phyloP scores from a whole-genome alignment of 2,113 vertebrate genomes.

The Embiotoca jacksoni region DNA sequence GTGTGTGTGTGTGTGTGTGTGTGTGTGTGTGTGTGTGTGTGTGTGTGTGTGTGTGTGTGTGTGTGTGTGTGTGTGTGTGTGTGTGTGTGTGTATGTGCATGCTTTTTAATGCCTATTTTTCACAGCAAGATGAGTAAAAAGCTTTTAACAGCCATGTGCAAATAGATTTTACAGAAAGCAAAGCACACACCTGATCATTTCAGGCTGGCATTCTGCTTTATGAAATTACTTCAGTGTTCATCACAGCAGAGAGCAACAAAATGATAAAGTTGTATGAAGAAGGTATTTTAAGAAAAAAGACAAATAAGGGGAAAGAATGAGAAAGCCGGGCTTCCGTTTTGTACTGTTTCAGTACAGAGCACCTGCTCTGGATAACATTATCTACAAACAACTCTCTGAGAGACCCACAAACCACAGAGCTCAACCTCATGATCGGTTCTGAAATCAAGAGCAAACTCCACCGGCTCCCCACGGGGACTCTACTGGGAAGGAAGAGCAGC shows the following conservation, averaged over 20 bases:
- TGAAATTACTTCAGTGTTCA: constrained; percentile 18
- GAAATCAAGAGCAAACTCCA: constrained; percentile 43
- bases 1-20: not conserved
- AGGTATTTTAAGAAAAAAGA: not conserved
- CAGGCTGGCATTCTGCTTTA: not conserved
- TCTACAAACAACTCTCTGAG: constrained; percentile 22
- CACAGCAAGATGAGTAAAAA: constrained; percentile 26
- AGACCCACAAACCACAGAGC: constrained; percentile 26
- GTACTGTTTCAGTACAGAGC: not conserved
- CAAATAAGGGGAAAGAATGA: not conserved
- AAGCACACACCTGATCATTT: not conserved
- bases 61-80: not conserved
- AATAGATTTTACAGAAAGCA: constrained; percentile 5
- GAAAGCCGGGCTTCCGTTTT: constrained; percentile 3
- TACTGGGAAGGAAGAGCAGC: constrained; percentile 2
- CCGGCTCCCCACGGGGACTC: constrained; percentile 17
- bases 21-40: not conserved
- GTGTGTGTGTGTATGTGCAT: not conserved
- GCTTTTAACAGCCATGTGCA: constrained; percentile 25
- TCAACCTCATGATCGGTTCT: constrained; percentile 30
- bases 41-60: not conserved
- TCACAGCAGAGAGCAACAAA: constrained; percentile 5
- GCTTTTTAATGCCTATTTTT: constrained; percentile 10
- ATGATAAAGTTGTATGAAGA: not conserved
- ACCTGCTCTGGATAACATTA: not conserved